phyloP scores from a whole-genome alignment of 2,797 vertebrate species.

The Channa striata region DNA sequence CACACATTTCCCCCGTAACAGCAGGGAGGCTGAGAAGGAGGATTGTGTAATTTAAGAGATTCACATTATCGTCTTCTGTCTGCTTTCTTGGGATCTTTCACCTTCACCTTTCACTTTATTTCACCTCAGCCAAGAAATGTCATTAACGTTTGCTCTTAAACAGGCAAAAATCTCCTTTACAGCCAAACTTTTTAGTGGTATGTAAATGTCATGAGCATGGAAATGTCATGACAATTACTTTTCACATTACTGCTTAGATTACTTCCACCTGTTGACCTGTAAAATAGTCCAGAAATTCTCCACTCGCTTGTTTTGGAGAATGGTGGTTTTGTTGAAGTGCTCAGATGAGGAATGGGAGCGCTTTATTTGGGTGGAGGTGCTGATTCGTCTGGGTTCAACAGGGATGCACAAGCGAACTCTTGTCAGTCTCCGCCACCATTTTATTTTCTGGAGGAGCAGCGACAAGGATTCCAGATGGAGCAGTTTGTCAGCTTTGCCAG shows the following conservation, averaged over 20 bases:
- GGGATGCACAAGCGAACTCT: slow-evolving; percentile 24
- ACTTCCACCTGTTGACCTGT: slow-evolving; percentile 20
- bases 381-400: not conserved
- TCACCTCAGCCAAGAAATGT: slow-evolving; percentile 29
- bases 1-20: slow-evolving; percentile 39
- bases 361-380: slow-evolving; percentile 31
- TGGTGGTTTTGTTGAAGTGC: slow-evolving; percentile 6
- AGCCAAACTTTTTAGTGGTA: not conserved
- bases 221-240: slow-evolving; percentile 8
- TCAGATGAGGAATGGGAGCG: not conserved
- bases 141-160: slow-evolving; percentile 19
- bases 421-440: slow-evolving; percentile 17
- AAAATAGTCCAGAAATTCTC: not conserved
- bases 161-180: slow-evolving; percentile 10
- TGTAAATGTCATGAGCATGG: not conserved
- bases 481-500: slow-evolving; percentile 15
- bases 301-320: slow-evolving; percentile 6
- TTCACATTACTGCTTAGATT: not conserved
- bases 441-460: slow-evolving; percentile 16
- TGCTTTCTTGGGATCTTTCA: slow-evolving; percentile 21
- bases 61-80: slow-evolving; percentile 46
- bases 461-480: slow-evolving; percentile 1
- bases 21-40: slow-evolving; percentile 35
- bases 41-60: slow-evolving; percentile 18
- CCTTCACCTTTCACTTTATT: slow-evolving; percentile 9